These are phyloP conservation scores for Zoanthus gigantus DNA, from an alignment of 92 coral and sea anemone species.

Conservation along the genomic window DNA sequence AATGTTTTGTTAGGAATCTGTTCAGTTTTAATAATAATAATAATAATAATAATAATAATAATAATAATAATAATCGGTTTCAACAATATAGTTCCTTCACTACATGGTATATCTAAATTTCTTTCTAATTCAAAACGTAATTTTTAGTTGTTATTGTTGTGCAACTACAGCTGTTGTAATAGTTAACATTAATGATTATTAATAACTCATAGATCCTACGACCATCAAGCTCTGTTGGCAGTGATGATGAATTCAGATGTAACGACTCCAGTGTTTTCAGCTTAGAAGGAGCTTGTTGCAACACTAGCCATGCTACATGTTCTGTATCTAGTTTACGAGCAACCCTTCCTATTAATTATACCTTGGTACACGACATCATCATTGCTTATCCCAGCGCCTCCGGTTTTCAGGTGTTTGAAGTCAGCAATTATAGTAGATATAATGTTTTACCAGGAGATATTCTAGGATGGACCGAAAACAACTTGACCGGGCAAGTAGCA, in stretches of 20 bases:
- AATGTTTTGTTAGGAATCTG: too few relatives aligned
- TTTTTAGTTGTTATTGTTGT: background rate
- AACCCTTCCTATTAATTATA: constrained; percentile 25
- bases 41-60: too few relatives aligned
- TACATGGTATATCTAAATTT: too few relatives aligned
- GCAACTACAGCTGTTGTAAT: background rate
- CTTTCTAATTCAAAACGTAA: too few relatives aligned
- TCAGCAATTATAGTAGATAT: constrained; percentile 6
- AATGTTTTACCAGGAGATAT: constrained; percentile 36
- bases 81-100: too few relatives aligned
- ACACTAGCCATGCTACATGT: background rate
- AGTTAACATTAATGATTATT: too few relatives aligned
- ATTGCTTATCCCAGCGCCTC: background rate
- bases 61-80: too few relatives aligned
- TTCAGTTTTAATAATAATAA: too few relatives aligned
- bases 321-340: background rate
- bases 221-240: constrained; percentile 9
- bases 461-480: constrained; percentile 30
- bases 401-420: constrained; percentile 29
- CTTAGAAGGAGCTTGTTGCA: background rate
- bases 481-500: constrained; percentile 27
- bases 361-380: constrained; percentile 27
- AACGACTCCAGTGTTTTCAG: background rate
- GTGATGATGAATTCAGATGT: background rate
- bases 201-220: constrained; percentile 15